Base-by-base conservation (phyloP, 53 echinoderm and acorn worm genomes). In the Astropecten irregularis region DNA sequence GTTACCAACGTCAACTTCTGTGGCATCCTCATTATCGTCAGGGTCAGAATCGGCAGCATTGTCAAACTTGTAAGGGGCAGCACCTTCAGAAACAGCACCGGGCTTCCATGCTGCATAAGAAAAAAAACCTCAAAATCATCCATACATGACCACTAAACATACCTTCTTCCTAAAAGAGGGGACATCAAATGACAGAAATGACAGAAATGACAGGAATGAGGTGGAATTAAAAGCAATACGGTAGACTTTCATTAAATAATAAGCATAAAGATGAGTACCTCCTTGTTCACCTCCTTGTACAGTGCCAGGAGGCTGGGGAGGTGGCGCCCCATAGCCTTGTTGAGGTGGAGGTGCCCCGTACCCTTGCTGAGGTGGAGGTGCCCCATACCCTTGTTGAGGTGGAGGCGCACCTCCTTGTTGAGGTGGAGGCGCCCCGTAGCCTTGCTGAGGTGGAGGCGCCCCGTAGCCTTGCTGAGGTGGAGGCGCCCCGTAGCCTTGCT, bases 11-110 rank as follows among this genome's bases (percentile, higher is more conserved):
- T 27, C 66, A 14, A 49, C 72, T 36, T 66, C 77, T 8, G 56
- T 38, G 9, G 69, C 85, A 5, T 79, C 28, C 38, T 76, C 90
- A 47, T 90, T 65, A 13, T 85, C 85, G 4, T 90, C 90, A 10
- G 90, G 81, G 38, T 90, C 90, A 3, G 85, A 59, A n/a, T 90
- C 90, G 2, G 90, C 85, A 0, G 44, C 82, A 23, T 90, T 73
- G 66, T 88, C 90, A 71, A 86, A 85, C 47, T 90, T 71, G 68
- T 81, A 85, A 8, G 76, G 66, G 8, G 90, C 49, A 0, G 61
- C 86, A 48, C 68, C 47, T 1, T 71, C 86, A 31, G 32, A 50
- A 9, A 69, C 59, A 8, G 42, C 5, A 27, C 61, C 61, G 13
- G 90, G 90, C 27, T 44, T 19, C 90, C 90, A 90, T 1, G 60